Base-by-base conservation (phyloP, 2,888 invertebrate species). In the Andricus quercusramuli region DNA sequence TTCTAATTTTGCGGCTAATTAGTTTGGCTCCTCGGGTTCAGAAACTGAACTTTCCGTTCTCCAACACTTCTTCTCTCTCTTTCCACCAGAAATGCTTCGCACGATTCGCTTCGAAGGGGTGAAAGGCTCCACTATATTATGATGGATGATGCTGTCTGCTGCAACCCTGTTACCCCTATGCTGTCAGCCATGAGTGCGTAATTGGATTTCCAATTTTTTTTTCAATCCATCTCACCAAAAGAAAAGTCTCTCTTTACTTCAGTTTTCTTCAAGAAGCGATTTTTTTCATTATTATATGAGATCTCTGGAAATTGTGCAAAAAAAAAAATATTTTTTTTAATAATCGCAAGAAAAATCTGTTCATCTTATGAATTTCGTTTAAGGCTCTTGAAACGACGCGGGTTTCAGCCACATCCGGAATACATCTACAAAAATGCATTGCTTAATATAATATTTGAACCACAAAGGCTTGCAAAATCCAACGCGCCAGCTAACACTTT, bases 181-280 rank as follows among this genome's bases (percentile, higher is more conserved):
- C 67, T 44, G 67, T 67, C 67, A 67, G 67, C 67, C 41, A 67
- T 67, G 67, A 67, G 67, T 67, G 67, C 67, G 67, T 67, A 67
- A 67, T 67, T 67, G 67, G 67, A 67, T 67, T 67, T 67, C 37
- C 67, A 67, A 67, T 67, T 67, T 67, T 67, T 64, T 66, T 67
- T 67, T 67, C 67, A 67, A 44, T 67, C 67, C 67, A 67, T 44
- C 41, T 67, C 11, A 41, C n/a, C 22, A 67, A 44, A 32, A 67
- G 15, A 32, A 44, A 41, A 41, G n/a, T n/a, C 37, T 67, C 41
- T 67, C 67, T 66, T n/a, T 37, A 66, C n/a, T 32, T 0, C 25
- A 17, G 17, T 32, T 65, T 65, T 4, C 64, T 65, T 65, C 29
- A 65, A 29, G 29, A 15, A 29, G 6, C 15, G n/a, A 13, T 15